Conservation (phyloP, 2,113 vertebrate genomes). For the Okapia johnstoni region DNA sequence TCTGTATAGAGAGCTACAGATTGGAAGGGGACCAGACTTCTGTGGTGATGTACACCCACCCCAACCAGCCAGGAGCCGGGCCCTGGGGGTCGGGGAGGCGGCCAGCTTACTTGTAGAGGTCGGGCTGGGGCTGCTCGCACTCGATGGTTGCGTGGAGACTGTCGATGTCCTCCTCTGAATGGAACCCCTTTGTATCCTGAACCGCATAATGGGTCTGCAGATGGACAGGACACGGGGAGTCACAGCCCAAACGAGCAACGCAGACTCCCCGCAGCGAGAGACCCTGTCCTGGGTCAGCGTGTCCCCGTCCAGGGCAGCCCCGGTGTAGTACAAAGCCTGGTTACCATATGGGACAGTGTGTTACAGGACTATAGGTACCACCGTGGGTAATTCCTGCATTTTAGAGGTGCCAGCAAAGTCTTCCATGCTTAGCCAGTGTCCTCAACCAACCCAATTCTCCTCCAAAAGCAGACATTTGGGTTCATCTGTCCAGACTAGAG, state of each 20-base stretch:
- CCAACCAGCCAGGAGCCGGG: not conserved
- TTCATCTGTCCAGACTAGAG: not conserved
- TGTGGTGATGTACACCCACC: not conserved
- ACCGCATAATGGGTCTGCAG: conserved; percentile 93
- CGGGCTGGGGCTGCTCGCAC: conserved; percentile 98
- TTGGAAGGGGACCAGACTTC: not conserved
- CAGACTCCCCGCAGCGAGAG: rapidly evolving
- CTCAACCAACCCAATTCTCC: not conserved
- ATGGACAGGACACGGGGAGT: conserved; percentile 9
- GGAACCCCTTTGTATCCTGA: conserved; percentile 96
- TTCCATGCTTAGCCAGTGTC: not conserved
- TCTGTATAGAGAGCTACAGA: not conserved
- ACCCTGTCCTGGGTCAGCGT: not conserved
- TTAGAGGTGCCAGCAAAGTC: not conserved
- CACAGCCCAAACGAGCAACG: not conserved
- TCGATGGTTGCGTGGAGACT: conserved; percentile 93
- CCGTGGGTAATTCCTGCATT: rapidly evolving
- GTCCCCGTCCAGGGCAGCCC: not conserved
- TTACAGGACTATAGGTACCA: rapidly evolving
- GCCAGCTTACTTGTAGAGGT: conserved; percentile 94
- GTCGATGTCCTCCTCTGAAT: conserved; percentile 88
- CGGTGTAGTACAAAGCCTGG: rapidly evolving
- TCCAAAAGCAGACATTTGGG: not conserved
- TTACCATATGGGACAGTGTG: rapidly evolving
- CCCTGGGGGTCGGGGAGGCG: not conserved